A percentile compares a stretch with the other conserved stretches of the same genome.
Conservation (phyloP, 35 echinoderm and acorn worm genomes). For the Diadema setosum region DNA sequence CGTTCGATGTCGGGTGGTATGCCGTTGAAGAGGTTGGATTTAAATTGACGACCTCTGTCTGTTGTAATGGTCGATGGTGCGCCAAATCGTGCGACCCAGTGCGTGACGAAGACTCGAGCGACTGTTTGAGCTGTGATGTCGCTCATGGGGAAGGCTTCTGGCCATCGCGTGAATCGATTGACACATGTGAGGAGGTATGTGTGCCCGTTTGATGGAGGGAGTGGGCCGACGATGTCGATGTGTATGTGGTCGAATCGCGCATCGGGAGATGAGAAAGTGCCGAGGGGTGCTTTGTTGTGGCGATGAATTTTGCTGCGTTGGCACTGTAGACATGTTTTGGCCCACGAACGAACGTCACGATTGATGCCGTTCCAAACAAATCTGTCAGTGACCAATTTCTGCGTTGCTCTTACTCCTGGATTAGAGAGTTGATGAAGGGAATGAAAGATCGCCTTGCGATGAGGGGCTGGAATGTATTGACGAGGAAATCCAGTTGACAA, state of each 20-base stretch:
- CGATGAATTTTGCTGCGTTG: slow-evolving; percentile 51
- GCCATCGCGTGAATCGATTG: slow-evolving; percentile 65
- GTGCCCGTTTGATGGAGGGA: slow-evolving; percentile 45
- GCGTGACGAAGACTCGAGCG: slow-evolving; percentile 7
- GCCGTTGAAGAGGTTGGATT: slow-evolving; percentile 46
- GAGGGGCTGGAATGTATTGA: slow-evolving; percentile 5
- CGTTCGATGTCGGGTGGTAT: slow-evolving; percentile 19
- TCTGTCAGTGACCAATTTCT: slow-evolving; percentile 13
- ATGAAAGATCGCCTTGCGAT: background rate
- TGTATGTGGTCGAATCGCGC: slow-evolving; percentile 49
- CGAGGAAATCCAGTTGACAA: slow-evolving; percentile 12
- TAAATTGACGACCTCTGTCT: slow-evolving; percentile 46
- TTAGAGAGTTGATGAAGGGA: background rate
- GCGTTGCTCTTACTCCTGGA: slow-evolving; percentile 21
- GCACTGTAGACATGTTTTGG: slow-evolving; percentile 56
- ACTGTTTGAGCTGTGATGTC: slow-evolving; percentile 42
- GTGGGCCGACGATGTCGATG: slow-evolving; percentile 58
- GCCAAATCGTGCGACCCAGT: slow-evolving; percentile 17
- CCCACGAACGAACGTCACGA: slow-evolving; percentile 49
- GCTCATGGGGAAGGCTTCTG: slow-evolving; percentile 51
- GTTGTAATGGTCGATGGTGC: slow-evolving; percentile 16
- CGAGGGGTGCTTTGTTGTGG: slow-evolving; percentile 37
- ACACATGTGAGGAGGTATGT: slow-evolving; percentile 58
- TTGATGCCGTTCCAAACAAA: slow-evolving; percentile 68
- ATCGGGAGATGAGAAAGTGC: slow-evolving; percentile 55